Percentiles rank a stretch among this genome's conserved stretches.
Evolutionary conservation across 2,113 vertebrate genomes (phyloP).

Genomic region (Limanda limanda): DNA sequence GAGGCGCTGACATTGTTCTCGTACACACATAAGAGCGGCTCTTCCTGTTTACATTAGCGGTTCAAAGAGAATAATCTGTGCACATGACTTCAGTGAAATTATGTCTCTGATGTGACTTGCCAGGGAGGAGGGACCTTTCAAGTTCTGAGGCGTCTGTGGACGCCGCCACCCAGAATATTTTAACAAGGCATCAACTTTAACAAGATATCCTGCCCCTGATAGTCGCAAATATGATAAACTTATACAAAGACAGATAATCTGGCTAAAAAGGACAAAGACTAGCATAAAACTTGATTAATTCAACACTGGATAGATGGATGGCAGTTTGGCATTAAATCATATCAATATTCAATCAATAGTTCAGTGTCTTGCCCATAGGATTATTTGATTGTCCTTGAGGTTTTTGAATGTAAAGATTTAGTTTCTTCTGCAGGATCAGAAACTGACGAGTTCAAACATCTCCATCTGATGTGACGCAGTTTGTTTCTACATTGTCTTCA

Average conservation of each 20-base stretch:
- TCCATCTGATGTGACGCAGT: not conserved
- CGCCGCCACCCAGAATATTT: not conserved
- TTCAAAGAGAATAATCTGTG: slow-evolving; percentile 25
- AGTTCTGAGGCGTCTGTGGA: not conserved
- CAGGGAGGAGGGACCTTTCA: not conserved
- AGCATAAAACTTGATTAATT: not conserved
- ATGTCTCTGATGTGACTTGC: slow-evolving; percentile 20
- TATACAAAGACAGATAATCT: not conserved
- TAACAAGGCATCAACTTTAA: not conserved
- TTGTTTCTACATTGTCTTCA: not conserved
- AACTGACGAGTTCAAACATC: not conserved
- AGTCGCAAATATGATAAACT: not conserved
- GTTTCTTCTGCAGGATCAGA: not conserved
- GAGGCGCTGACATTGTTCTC: not conserved
- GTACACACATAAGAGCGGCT: not conserved
- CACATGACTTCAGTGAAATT: slow-evolving; percentile 27
- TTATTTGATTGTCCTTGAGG: not conserved
- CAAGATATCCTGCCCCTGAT: not conserved
- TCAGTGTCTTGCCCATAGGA: not conserved
- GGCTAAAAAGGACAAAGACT: not conserved
- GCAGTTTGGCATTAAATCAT: not conserved
- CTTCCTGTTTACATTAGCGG: slow-evolving; percentile 43
- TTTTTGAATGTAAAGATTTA: not conserved
- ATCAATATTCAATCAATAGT: too few relatives aligned
- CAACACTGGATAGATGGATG: not conserved